A percentile compares a stretch with the other conserved stretches of the same genome.
Conservation (phyloP, 2,888 invertebrate species). For the Lithophane ornitopus region DNA sequence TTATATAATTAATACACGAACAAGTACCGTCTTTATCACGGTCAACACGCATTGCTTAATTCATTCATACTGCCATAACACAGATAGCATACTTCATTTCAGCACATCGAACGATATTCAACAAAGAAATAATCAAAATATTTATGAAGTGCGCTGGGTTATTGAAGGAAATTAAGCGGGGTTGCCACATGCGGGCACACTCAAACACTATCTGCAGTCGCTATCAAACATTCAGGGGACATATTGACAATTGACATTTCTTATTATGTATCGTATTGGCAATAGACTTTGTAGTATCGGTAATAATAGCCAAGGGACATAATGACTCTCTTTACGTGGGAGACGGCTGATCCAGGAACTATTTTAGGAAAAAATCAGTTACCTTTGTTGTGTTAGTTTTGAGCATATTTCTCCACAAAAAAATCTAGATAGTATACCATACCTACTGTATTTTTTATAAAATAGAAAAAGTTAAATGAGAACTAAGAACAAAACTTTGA, state of each 20-base stretch:
- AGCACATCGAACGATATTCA: conserved; percentile 58
- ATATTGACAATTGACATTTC: conserved; percentile 72
- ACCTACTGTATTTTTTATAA: not conserved
- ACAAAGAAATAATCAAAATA: conserved; percentile 76
- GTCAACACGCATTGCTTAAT: conserved; percentile 34
- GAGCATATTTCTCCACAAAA: too few species aligned
- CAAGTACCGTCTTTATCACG: conserved; percentile 18
- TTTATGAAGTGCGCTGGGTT: conserved; percentile 73
- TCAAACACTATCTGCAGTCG: conserved; percentile 83
- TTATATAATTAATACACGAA: conserved; percentile 5
- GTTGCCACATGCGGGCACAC: conserved; percentile 85
- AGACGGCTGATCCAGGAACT: not conserved
- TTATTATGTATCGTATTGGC: conserved; percentile 66
- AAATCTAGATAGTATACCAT: not conserved
- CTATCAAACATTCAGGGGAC: conserved; percentile 84
- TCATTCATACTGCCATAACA: conserved; percentile 22
- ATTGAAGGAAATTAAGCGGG: conserved; percentile 80
- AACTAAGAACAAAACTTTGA: too few species aligned
- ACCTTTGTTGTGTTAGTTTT: not conserved
- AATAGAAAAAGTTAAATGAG: not conserved
- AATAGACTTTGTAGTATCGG: conserved; percentile 17
- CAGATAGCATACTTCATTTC: conserved; percentile 32
- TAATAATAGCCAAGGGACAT: not conserved
- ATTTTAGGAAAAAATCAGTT: not conserved
- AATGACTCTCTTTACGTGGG: too few species aligned